Evolutionary conservation across 2,113 vertebrate species (phyloP), one percentile per base, ranked within the genome.

Genomic region (Triplophysa siluroides): DNA sequence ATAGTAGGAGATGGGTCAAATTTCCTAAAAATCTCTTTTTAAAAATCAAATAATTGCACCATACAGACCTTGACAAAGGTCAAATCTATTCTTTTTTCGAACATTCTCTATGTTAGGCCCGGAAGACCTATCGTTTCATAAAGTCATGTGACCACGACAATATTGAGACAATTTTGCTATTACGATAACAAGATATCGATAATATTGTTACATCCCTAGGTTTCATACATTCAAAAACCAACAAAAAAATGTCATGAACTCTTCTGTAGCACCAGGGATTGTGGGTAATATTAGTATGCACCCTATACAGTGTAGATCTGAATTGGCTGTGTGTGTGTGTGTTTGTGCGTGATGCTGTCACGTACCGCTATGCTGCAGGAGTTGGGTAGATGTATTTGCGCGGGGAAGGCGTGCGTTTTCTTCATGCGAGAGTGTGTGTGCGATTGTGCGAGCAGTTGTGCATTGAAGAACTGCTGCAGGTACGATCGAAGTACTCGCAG

Each of bases 401-500:
- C 87, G 0, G 94, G 94, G 75, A 98, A 95, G 81, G 87, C 3
- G 10, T 81, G 85, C 8, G 84, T 79, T 84, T 92, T 94, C 90
- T 89, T 94, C 79, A 91, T 89, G 84, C 86, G 93, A 79, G 90
- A 73, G 64, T 88, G 91, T 83, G 33, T 38, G 33, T 7, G 33
- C 33, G 89, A 88, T 41, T 73, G 61, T 2, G 93, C 91, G 79
- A 93, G 88, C 73, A 95, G 50, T 29, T 69, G 92, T 52, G 93
- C 86, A 79, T 92, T 96, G 88, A 99, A 99, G 90, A 96, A 97
- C 86, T 96, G 96, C 81, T 96, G 94, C 81, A 99, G 91, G 87
- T 99, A 98, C 38, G 98, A 98, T 3, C 95, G 95, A 80, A 99
- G 93, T 87, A 99, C 93, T 70, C 93, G 91, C 79, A 97, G 95